These are phyloP conservation scores for Catostylus mosaicus DNA, from an alignment of 30 jellyfish, hydroid and myxozoan species.

Conservation along the genomic window DNA sequence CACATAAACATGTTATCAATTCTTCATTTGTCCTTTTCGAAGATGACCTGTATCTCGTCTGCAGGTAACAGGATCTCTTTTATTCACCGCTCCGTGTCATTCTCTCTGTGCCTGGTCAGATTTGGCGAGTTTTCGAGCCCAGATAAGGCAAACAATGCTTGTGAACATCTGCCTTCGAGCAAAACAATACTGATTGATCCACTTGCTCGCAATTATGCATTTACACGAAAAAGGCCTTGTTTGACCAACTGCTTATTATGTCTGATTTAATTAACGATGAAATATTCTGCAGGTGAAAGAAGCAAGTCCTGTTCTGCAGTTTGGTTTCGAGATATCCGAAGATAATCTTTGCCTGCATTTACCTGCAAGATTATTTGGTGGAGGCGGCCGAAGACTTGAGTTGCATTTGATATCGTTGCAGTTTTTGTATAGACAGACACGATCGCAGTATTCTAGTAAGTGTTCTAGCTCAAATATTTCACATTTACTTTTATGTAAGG, in stretches of 20 bases:
- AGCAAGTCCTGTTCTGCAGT: not conserved
- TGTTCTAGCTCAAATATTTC: too few species aligned
- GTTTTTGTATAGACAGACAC: too few species aligned
- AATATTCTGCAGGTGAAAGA: slow-evolving; percentile 28
- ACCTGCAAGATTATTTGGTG: not conserved
- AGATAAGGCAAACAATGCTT: not conserved
- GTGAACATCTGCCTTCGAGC: not conserved
- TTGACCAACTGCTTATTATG: slow-evolving; percentile 25
- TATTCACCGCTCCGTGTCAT: too few species aligned
- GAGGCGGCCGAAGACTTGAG: too few species aligned
- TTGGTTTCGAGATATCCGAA: not conserved
- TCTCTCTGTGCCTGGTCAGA: not conserved
- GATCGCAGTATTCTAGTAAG: too few species aligned
- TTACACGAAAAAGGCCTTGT: not conserved
- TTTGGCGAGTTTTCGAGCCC: too few species aligned
- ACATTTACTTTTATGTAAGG: too few species aligned
- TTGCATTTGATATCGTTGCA: too few species aligned
- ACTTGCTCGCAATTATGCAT: not conserved
- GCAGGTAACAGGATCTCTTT: too few species aligned
- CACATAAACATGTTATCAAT: too few species aligned
- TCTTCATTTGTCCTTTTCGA: too few species aligned
- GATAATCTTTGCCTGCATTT: not conserved
- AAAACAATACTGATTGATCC: not conserved
- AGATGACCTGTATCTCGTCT: too few species aligned
- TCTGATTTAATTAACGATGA: slow-evolving; percentile 16